These are phyloP conservation scores for Anagyrus pseudococci DNA, from an alignment of 2,888 invertebrate species.

Conservation along the genomic window DNA sequence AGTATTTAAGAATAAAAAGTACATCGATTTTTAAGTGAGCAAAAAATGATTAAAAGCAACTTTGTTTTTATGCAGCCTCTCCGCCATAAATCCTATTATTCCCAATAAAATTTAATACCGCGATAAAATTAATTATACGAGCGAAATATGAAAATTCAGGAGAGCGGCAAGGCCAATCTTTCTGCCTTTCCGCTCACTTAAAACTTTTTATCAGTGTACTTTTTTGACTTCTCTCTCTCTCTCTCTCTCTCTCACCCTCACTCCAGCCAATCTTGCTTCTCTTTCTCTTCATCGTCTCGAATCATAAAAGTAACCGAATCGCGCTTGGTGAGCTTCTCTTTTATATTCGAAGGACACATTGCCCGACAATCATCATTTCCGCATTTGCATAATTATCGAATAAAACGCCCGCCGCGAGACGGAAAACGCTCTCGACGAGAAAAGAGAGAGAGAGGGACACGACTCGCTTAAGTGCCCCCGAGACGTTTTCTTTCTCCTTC, in stretches of 20 bases:
- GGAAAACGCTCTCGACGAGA: not conserved
- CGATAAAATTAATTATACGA: not conserved
- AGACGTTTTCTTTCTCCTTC: slow-evolving; percentile 30
- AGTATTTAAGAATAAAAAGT: no score
- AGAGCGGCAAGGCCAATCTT: no score
- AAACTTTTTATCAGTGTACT: slow-evolving; percentile 28
- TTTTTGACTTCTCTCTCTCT: slow-evolving; percentile 38
- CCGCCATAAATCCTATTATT: not conserved
- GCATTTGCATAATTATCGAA: slow-evolving; percentile 62
- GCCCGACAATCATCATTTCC: slow-evolving; percentile 59
- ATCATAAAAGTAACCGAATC: slow-evolving; percentile 62
- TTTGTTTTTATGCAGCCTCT: no score
- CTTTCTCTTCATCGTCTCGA: slow-evolving; percentile 44
- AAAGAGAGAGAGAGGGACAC: slow-evolving; percentile 23
- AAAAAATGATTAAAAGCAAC: no score
- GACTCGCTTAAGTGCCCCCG: slow-evolving; percentile 39
- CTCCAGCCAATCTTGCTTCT: slow-evolving; percentile 38
- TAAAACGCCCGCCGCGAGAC: slow-evolving; percentile 55
- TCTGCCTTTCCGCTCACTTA: not conserved
- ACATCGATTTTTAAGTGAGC: no score
- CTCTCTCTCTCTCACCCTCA: slow-evolving; percentile 30
- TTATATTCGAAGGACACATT: slow-evolving; percentile 59
- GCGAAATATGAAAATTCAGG: not conserved
- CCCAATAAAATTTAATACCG: not conserved
- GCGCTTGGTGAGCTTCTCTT: slow-evolving; percentile 48